Evolutionary conservation across 2,113 vertebrate species (phyloP).

Genomic region (Potamarius usumacintae): DNA sequence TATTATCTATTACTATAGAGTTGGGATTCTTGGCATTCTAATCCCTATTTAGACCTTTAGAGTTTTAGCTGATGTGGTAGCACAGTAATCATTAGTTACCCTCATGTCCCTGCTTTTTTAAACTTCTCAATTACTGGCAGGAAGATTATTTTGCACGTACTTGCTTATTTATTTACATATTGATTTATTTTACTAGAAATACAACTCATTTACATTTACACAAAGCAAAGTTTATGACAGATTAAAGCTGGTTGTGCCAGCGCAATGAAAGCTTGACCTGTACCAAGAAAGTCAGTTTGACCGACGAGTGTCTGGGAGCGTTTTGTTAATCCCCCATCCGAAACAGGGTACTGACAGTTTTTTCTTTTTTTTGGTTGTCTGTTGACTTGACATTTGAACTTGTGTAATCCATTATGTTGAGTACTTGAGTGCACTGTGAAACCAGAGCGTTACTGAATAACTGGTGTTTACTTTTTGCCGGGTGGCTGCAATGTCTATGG

Average conservation of each 20-base stretch:
- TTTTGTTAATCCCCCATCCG: constrained; percentile 49
- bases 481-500: neutral
- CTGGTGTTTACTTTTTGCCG: constrained; percentile 47
- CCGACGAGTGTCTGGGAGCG: constrained; percentile 36
- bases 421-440: constrained; percentile 59
- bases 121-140: constrained; percentile 68
- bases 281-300: constrained; percentile 62
- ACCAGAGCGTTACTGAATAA: constrained; percentile 44
- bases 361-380: neutral
- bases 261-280: constrained; percentile 69
- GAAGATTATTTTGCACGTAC: constrained; percentile 76
- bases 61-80: constrained; percentile 77
- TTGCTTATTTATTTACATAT: constrained; percentile 35
- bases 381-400: constrained; percentile 40
- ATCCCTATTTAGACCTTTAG: constrained; percentile 73
- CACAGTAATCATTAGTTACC: constrained; percentile 75
- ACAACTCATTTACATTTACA: constrained; percentile 63
- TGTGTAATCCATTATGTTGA: constrained; percentile 27
- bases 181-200: constrained; percentile 64
- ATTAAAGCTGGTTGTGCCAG: constrained; percentile 51
- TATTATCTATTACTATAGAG: constrained; percentile 74
- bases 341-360: constrained; percentile 74
- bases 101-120: constrained; percentile 68
- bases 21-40: constrained; percentile 72
- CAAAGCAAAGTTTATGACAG: constrained; percentile 35